Evolutionary conservation across 2,888 invertebrate species (phyloP), one percentile per base, ranked within the genome.

Genomic region (Lamellibrachia satsuma): DNA sequence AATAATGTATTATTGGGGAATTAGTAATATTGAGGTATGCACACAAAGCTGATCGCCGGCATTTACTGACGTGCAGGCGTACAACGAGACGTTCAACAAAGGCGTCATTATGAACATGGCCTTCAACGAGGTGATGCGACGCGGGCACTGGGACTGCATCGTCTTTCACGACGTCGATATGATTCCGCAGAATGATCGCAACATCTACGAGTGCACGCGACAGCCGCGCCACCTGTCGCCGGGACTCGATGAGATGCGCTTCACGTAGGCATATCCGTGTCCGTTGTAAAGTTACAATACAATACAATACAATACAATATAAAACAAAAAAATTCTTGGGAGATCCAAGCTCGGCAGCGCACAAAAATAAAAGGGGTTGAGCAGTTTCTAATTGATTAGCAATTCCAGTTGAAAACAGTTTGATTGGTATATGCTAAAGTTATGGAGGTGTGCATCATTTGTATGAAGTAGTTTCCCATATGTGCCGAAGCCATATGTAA

Each of bases 121-220:
- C 92, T 92, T 52, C 52, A n/a, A 7, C 15, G 92, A 92, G 92
- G 92, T 75, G 27, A 57, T 57, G 39, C 39, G 90, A 51, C 60
- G 60, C n/a, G 90, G 90, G 7, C 60, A n/a, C 92, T 92, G 92
- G 92, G 92, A 92, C 90, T 92, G 92, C 39, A 27, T 75, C 51
- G 60, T 92, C 39, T 92, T 92, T 75, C 92, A 92, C 90, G 92
- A 92, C 52, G 90, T 92, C 51, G 92, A 92, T 51, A 92, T 92
- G 92, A 39, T 92, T 52, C 92, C 92, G 9, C 55, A 92, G 92
- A 57, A 92, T 51, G 92, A 92, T 75, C 39, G 60, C 90, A 92
- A 92, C 51, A 57, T 92, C 51, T 92, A 92, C 92, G 39, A 92
- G 92, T 92, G 92, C 52, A 39, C 11, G 2, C 51, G 60, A 75